Percentiles rank a stretch among this genome's conserved stretches.
phyloP scores from a whole-genome alignment of 2,888 invertebrate genomes.

The Cephus runcator region DNA sequence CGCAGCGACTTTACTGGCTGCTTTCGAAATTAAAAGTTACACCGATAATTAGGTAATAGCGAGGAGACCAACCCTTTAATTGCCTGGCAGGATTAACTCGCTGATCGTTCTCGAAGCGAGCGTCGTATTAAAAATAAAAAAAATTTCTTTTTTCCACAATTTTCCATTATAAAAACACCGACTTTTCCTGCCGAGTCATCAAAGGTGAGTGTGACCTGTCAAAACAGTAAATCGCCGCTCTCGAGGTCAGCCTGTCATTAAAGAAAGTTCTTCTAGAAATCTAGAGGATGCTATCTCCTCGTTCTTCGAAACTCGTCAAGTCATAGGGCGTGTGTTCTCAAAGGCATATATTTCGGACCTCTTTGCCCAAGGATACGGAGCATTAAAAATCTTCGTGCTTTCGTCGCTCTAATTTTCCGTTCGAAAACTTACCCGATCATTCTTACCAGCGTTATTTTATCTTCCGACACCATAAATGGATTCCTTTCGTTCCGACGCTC shows the following conservation, averaged over 20 bases:
- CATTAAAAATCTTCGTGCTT: not conserved
- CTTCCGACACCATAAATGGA: not conserved
- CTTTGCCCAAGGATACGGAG: not conserved
- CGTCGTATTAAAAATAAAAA: not conserved
- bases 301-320: not conserved
- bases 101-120: not conserved
- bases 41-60: slow-evolving; percentile 27
- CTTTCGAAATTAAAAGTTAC: slow-evolving; percentile 21
- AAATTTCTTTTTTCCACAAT: not conserved
- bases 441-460: not conserved
- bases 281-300: not conserved
- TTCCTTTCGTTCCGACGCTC: not conserved
- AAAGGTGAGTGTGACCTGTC: slow-evolving; percentile 29
- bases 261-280: slow-evolving; percentile 3
- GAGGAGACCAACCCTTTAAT: slow-evolving; percentile 27
- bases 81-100: slow-evolving; percentile 33
- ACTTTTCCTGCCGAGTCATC: slow-evolving; percentile 41
- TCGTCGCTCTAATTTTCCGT: not conserved
- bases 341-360: not conserved
- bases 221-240: slow-evolving; percentile 12
- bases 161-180: not conserved
- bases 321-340: not conserved
- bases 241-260: slow-evolving; percentile 15
- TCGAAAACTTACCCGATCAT: not conserved
- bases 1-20: not conserved